Percentiles rank a stretch among this genome's conserved stretches.
phyloP scores from a whole-genome alignment of 2,113 vertebrate genomes.

The Oncorhynchus masou region DNA sequence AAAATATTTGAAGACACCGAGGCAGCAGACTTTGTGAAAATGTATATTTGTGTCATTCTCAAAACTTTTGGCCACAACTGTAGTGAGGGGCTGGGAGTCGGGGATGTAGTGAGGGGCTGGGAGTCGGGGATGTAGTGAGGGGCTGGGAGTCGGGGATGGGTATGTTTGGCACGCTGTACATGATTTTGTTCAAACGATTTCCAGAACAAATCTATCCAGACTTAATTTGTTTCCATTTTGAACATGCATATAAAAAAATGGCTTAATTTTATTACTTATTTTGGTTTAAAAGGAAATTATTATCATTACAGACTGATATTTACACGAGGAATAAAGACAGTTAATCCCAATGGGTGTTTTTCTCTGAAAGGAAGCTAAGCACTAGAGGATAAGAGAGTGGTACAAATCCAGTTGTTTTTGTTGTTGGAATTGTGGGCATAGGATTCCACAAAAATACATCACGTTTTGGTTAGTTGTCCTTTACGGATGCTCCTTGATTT shows the following conservation, averaged over 20 bases:
- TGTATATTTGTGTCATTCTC: no score
- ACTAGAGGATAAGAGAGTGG: slow-evolving; percentile 64
- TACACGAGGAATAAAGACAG: slow-evolving; percentile 22
- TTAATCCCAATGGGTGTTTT: slow-evolving; percentile 69
- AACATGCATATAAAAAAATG: not conserved
- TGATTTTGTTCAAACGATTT: not conserved
- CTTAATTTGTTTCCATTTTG: not conserved
- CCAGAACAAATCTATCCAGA: not conserved
- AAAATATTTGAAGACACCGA: no score
- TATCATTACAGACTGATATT: not conserved
- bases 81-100: no score
- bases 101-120: no score
- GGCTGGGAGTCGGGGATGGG: not conserved
- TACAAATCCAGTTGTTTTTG: slow-evolving; percentile 75
- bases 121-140: not conserved
- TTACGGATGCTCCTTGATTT: no score
- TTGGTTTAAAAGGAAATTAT: slow-evolving; percentile 27
- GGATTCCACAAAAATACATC: slow-evolving; percentile 37
- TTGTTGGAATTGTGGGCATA: slow-evolving; percentile 2
- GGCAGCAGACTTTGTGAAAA: no score
- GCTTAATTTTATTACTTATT: slow-evolving; percentile 22
- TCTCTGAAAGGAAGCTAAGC: slow-evolving; percentile 52
- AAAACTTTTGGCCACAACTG: no score
- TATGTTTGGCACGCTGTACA: not conserved
- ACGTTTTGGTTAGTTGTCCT: not conserved